Evolutionary conservation across 2,888 invertebrate genomes (phyloP), one percentile per base, ranked within the genome.

Genomic region (Eupithecia tripunctaria): DNA sequence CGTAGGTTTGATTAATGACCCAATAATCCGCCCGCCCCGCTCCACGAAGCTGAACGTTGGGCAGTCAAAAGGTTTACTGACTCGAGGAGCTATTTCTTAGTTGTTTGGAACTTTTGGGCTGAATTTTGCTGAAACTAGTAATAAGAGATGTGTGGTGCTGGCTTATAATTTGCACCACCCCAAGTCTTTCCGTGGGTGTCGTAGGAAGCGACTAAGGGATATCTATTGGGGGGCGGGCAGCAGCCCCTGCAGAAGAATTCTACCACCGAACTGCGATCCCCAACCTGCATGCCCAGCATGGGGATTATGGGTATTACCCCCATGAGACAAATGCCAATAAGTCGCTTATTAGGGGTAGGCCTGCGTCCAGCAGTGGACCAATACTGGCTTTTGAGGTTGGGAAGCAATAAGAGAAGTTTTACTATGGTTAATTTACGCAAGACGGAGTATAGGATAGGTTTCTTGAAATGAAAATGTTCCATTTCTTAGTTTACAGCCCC

Each of bases 11-110:
- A 94, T 94, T 94, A 94, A 94, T 94, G 93, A 91, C 88, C 91
- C 92, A 93, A 93, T 94, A 93, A 94, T 92, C 92, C 93, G 83
- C 84, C 86, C 88, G 88, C 87, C 87, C 88, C 86, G 84, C 92
- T 92, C 90, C 93, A 93, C 90, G 94, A 94, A 93, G 94, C 93
- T 90, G 94, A 93, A 91, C 92, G 93, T 92, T 93, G 93, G 91
- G 85, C 91, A 93, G 94, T 92, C 94, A 93, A 93, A 92, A 93
- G 93, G 94, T 93, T 93, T 93, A 92, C 92, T 93, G 92, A 91
- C 93, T 92, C 85, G 83, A 82, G 84, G 85, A 86, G 86, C 81
- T 82, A 78, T 78, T 80, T 78, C 80, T 77, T 74, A 75, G 76
- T 38, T 72, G 70, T 74, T 68, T 71, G 70, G 59, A 70, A 73